Conservation (phyloP, 2,888 invertebrate species). For the Corythucha ciliata region DNA sequence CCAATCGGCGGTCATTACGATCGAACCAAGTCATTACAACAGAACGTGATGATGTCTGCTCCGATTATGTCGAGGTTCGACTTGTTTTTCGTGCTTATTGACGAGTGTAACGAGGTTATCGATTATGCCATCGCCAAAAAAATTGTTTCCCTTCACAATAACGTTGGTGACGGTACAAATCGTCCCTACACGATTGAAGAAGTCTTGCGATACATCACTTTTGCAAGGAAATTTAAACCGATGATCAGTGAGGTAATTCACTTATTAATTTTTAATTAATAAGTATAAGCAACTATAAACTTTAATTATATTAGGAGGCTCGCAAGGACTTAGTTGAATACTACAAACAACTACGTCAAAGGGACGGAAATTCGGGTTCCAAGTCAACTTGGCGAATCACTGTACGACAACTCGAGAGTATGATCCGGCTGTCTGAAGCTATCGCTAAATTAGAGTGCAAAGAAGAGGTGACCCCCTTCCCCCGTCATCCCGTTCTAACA, state of each 20-base stretch:
- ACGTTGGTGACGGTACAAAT: conserved; percentile 59
- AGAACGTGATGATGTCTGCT: conserved; percentile 85
- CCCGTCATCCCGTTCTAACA: no score
- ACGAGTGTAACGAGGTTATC: conserved; percentile 88
- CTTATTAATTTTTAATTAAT: neutral
- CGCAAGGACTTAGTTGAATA: conserved; percentile 74
- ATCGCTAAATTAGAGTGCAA: conserved; percentile 94
- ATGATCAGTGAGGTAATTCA: conserved; percentile 57
- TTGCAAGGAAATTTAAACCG: conserved; percentile 92
- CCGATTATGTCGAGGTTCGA: conserved; percentile 99
- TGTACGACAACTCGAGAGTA: conserved; percentile 88
- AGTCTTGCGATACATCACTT: conserved; percentile 88
- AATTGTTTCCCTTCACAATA: conserved; percentile 84
- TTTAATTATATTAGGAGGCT: conserved; percentile 52
- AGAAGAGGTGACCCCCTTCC: conserved; percentile 68
- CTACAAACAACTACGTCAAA: conserved; percentile 75
- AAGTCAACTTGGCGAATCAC: conserved; percentile 91
- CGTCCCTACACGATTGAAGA: conserved; percentile 80
- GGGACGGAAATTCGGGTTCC: conserved; percentile 57
- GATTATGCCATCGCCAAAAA: conserved; percentile 96
- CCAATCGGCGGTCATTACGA: conserved; percentile 97
- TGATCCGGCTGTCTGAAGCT: conserved; percentile 92
- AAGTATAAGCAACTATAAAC: neutral
- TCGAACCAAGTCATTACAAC: conserved; percentile 82
- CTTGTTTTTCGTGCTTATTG: conserved; percentile 94